Percentiles rank a stretch among this genome's conserved stretches.
Evolutionary conservation across 2,888 invertebrate species (phyloP).

Genomic region (Ectemnius continuus): DNA sequence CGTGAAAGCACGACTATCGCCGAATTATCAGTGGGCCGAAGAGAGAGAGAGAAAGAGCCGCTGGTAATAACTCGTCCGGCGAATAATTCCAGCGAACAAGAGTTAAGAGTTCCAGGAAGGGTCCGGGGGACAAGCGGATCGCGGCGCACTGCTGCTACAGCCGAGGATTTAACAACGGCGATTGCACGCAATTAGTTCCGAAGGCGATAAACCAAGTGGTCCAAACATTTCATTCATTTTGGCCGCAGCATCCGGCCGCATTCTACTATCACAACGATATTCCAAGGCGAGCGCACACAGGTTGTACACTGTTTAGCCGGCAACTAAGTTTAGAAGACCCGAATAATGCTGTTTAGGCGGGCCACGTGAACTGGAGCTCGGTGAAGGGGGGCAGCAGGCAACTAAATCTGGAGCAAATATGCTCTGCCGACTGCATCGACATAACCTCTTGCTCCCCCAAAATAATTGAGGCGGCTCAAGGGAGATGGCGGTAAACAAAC

Average conservation of each 20-base stretch:
- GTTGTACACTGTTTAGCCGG: not conserved
- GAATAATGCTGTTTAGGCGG: not conserved
- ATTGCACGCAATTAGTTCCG: not conserved
- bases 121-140: not conserved
- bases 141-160: not conserved
- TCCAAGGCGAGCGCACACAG: not conserved
- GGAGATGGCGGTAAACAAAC: not conserved
- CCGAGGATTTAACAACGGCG: not conserved
- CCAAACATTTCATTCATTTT: not conserved
- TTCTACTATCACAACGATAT: not conserved
- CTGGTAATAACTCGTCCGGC: not conserved
- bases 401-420: not conserved
- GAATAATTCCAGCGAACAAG: not conserved
- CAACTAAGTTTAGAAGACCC: not conserved
- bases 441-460: not conserved
- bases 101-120: constrained; percentile 12
- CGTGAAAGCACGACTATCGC: constrained; percentile 21
- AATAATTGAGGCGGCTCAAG: not conserved
- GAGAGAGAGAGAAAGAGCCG: no score
- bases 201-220: not conserved
- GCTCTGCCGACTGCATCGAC: not conserved
- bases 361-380: not conserved
- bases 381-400: no score
- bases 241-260: not conserved
- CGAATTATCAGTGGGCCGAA: constrained; percentile 23